phyloP scores from a whole-genome alignment of 2,888 invertebrate genomes.

The Patella depressa region DNA sequence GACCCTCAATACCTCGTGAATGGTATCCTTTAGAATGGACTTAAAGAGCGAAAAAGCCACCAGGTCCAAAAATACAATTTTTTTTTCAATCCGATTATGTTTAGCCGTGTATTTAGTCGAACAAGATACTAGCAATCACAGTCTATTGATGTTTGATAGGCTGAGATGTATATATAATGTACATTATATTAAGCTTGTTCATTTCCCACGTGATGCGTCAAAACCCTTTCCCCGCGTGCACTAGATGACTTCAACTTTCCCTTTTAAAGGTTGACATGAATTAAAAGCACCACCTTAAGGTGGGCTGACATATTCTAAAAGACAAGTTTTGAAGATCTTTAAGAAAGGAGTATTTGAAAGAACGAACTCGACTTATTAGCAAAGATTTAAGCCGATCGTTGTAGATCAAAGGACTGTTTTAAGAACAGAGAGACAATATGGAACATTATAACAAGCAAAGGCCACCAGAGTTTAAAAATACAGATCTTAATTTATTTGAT shows the following conservation, averaged over 20 bases:
- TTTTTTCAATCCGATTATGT: constrained; percentile 8
- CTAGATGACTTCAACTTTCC: neutral
- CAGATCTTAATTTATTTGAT: no score
- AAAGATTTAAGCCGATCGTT: no score
- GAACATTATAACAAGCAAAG: no score
- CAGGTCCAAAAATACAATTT: constrained; percentile 4
- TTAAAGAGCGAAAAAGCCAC: constrained; percentile 11
- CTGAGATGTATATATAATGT: constrained; percentile 6
- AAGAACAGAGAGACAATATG: no score
- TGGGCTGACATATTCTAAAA: no score
- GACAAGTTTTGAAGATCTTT: no score
- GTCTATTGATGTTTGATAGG: constrained; percentile 4
- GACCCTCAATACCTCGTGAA: neutral
- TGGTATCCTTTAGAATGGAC: neutral
- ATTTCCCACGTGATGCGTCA: constrained; percentile 5
- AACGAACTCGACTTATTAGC: no score
- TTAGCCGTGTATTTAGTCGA: constrained; percentile 10
- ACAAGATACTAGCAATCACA: constrained; percentile 12
- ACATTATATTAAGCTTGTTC: constrained; percentile 10
- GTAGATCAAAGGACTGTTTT: no score
- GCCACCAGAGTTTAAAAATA: no score
- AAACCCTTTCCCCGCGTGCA: neutral
- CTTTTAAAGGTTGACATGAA: neutral
- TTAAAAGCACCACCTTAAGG: no score
- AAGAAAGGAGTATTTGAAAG: no score